Percentiles rank a stretch among this genome's conserved stretches.
These are phyloP conservation scores for Scelioninae gen. 2 DNA, from an alignment of 2,888 invertebrate species.

Conservation along the genomic window DNA sequence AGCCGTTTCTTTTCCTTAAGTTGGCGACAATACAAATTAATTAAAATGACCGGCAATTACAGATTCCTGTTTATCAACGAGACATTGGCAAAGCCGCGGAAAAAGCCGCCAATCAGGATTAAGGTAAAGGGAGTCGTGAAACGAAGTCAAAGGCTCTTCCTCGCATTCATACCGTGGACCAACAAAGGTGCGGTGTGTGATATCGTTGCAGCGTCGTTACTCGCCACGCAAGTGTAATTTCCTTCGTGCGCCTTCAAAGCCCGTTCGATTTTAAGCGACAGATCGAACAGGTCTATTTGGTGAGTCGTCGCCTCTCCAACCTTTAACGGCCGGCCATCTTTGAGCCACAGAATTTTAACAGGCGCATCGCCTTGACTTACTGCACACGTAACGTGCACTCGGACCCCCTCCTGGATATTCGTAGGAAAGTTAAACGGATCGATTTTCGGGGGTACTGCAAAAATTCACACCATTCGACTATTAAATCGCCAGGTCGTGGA, in stretches of 20 bases:
- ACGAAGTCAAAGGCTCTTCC: constrained; percentile 28
- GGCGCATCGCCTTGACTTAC: constrained; percentile 78
- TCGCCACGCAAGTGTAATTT: constrained; percentile 77
- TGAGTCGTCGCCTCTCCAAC: constrained; percentile 71
- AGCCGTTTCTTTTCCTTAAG: no score
- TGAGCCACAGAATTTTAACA: constrained; percentile 77
- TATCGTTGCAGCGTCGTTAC: constrained; percentile 76
- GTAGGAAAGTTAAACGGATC: constrained; percentile 76
- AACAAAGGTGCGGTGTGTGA: constrained; percentile 75
- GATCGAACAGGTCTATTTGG: constrained; percentile 72
- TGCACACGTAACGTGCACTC: constrained; percentile 76
- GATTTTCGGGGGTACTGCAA: constrained; percentile 77
- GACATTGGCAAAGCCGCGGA: constrained; percentile 16
- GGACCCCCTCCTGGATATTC: constrained; percentile 75
- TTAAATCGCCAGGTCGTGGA: constrained; percentile 29
- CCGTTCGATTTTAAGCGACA: constrained; percentile 76
- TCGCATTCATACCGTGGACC: constrained; percentile 75
- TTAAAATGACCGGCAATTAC: no score
- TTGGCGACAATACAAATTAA: no score
- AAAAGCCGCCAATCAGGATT: constrained; percentile 15
- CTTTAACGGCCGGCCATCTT: constrained; percentile 77
- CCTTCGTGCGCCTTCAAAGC: constrained; percentile 77
- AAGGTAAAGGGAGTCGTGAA: constrained; percentile 14
- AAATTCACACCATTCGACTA: constrained; percentile 56
- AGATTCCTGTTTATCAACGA: no score